phyloP scores from a whole-genome alignment of 1,140 invertebrate species.

The Drosophila navojoa region DNA sequence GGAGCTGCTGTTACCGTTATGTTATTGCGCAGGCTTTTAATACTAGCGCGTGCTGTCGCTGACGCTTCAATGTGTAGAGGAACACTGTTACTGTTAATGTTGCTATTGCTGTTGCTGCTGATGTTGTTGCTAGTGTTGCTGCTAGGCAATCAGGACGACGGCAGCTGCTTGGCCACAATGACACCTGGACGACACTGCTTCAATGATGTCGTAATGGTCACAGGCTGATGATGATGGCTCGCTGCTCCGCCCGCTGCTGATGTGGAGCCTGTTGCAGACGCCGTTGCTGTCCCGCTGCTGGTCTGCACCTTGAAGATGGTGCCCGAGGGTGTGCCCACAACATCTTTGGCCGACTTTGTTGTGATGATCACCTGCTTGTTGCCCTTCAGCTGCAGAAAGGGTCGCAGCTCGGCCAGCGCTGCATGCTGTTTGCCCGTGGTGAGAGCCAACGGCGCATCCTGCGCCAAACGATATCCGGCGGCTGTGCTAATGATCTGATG shows the following conservation, averaged over 20 bases:
- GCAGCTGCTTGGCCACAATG: conserved; percentile 91
- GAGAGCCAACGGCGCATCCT: conserved; percentile 90
- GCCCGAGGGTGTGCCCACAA: conserved; percentile 59
- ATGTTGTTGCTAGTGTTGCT: conserved; percentile 18
- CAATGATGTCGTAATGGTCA: conserved; percentile 83
- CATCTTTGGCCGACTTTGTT: conserved; percentile 62
- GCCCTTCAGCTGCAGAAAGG: conserved; percentile 86
- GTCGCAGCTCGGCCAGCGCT: conserved; percentile 87
- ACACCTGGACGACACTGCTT: conserved; percentile 92
- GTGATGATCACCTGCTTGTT: conserved; percentile 77
- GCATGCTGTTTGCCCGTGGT: conserved; percentile 85
- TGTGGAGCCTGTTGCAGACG: conserved; percentile 37
- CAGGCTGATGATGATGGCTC: conserved; percentile 42
- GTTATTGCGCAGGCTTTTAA: conserved; percentile 60
- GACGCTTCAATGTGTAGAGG: conserved; percentile 26
- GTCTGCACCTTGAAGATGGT: conserved; percentile 80
- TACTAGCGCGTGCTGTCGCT: conserved; percentile 51
- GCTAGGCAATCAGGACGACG: conserved; percentile 81
- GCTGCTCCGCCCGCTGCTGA: conserved; percentile 50
- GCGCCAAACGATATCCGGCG: conserved; percentile 61
- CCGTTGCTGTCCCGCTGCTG: conserved; percentile 24
- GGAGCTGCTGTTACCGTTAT: conserved; percentile 33
- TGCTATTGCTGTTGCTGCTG: conserved; percentile 30
- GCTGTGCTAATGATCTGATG: conserved; percentile 55
- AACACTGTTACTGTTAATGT: conserved; percentile 21